Percentiles rank a stretch among this genome's conserved stretches.
phyloP scores from a whole-genome alignment of 2,113 vertebrate species.

The Dromaius novaehollandiae region DNA sequence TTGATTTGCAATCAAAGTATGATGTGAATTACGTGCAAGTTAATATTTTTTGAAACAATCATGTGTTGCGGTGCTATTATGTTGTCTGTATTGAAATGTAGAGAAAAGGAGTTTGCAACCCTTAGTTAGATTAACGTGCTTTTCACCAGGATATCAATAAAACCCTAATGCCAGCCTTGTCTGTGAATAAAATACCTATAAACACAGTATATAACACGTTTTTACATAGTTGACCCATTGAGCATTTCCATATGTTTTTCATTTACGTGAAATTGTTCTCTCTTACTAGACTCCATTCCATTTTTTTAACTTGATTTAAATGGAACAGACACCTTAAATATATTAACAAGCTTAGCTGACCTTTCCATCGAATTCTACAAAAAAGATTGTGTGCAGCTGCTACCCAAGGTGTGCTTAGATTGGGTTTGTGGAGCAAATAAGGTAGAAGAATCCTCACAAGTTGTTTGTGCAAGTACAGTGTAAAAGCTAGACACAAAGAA shows the following conservation, averaged over 20 bases:
- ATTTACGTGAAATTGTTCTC: slow-evolving; percentile 71
- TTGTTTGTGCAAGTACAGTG: background rate
- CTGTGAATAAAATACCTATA: slow-evolving; percentile 68
- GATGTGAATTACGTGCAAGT: background rate
- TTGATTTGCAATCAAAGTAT: background rate
- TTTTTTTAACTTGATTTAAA: slow-evolving; percentile 69
- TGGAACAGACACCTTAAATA: slow-evolving; percentile 74
- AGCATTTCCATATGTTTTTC: slow-evolving; percentile 75
- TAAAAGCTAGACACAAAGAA: slow-evolving; percentile 1
- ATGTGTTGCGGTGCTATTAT: background rate
- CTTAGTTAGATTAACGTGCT: background rate
- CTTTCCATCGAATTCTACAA: slow-evolving; percentile 57
- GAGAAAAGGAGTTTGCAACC: background rate
- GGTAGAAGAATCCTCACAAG: background rate
- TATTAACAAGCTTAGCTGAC: slow-evolving; percentile 70
- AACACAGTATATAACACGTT: slow-evolving; percentile 68
- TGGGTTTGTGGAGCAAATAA: background rate
- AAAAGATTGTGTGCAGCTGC: slow-evolving; percentile 36
- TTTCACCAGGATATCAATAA: slow-evolving; percentile 63
- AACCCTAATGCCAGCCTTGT: slow-evolving; percentile 36
- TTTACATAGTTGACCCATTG: slow-evolving; percentile 70
- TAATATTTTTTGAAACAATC: background rate
- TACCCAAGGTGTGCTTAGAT: background rate
- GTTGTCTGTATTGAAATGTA: background rate
- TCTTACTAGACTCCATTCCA: slow-evolving; percentile 55